phyloP scores from a whole-genome alignment of 2,113 vertebrate species.

The Octodon degus region DNA sequence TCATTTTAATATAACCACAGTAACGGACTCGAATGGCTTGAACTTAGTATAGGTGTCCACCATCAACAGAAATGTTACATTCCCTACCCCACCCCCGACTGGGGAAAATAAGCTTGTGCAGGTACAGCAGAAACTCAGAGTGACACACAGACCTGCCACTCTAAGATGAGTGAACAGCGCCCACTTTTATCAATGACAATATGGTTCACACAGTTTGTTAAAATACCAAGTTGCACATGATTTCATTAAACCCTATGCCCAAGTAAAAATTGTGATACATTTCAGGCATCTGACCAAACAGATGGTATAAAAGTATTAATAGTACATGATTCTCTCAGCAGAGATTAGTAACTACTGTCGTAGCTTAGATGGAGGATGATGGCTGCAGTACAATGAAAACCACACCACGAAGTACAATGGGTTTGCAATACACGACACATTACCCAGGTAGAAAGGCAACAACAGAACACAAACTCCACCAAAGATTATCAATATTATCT shows the following conservation, averaged over 20 bases:
- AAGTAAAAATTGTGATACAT: conserved; percentile 28
- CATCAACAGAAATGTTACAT: not conserved
- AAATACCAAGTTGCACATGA: conserved; percentile 62
- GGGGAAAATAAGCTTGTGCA: conserved; percentile 38
- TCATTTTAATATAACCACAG: conserved; percentile 47
- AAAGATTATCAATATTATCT: conserved; percentile 33
- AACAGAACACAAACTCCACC: conserved; percentile 65
- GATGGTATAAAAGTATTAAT: conserved; percentile 22
- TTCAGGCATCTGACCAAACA: conserved; percentile 42
- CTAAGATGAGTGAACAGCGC: not conserved
- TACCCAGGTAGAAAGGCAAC: conserved; percentile 51
- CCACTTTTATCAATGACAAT: conserved; percentile 26
- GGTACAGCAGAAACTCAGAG: conserved; percentile 25
- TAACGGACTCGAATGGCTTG: conserved; percentile 52
- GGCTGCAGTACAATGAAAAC: conserved; percentile 56
- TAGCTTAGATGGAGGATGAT: not conserved
- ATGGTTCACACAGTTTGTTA: conserved; percentile 46
- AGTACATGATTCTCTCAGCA: not conserved
- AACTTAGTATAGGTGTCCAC: not conserved
- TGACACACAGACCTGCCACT: conserved; percentile 23
- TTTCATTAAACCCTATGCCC: conserved; percentile 18
- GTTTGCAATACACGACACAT: conserved; percentile 66
- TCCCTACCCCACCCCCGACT: not conserved
- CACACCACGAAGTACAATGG: conserved; percentile 52
- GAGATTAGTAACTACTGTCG: not conserved